These are phyloP conservation scores for Ypsolopha scabrella DNA, from an alignment of 2,888 invertebrate species.

Conservation along the genomic window DNA sequence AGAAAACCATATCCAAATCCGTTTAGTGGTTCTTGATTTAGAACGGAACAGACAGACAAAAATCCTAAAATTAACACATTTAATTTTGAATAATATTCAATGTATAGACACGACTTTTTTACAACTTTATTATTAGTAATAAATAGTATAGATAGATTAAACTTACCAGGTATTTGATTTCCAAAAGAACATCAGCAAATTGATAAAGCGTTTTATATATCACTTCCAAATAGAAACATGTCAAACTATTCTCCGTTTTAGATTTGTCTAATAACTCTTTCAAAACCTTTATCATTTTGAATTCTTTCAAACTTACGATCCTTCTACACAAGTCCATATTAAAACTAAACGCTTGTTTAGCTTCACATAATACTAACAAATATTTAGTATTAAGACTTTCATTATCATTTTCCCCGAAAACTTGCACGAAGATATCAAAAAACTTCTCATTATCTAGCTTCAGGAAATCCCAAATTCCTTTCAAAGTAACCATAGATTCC, in stretches of 20 bases:
- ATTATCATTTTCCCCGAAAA: slow-evolving; percentile 6
- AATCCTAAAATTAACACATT: too few species aligned
- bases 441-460: not conserved
- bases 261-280: slow-evolving; percentile 9
- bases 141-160: too few species aligned
- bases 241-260: slow-evolving; percentile 1
- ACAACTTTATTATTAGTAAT: too few species aligned
- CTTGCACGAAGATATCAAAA: slow-evolving; percentile 8
- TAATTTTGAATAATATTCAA: too few species aligned
- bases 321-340: slow-evolving; percentile 10
- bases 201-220: slow-evolving; percentile 23
- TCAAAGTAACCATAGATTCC: not conserved
- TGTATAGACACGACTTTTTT: too few species aligned
- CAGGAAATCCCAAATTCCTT: not conserved
- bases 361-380: slow-evolving; percentile 13
- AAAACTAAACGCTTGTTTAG: slow-evolving; percentile 13
- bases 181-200: slow-evolving; percentile 21
- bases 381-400: not conserved
- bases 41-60: too few species aligned
- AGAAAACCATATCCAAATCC: too few species aligned
- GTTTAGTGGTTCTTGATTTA: too few species aligned
- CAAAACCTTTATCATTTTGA: slow-evolving; percentile 9
- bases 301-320: slow-evolving; percentile 12
- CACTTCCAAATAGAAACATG: slow-evolving; percentile 14
- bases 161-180: slow-evolving; percentile 24